A percentile compares a stretch with the other conserved stretches of the same genome.
Evolutionary conservation across 2,888 invertebrate species (phyloP).

Genomic region (Autographa gamma): DNA sequence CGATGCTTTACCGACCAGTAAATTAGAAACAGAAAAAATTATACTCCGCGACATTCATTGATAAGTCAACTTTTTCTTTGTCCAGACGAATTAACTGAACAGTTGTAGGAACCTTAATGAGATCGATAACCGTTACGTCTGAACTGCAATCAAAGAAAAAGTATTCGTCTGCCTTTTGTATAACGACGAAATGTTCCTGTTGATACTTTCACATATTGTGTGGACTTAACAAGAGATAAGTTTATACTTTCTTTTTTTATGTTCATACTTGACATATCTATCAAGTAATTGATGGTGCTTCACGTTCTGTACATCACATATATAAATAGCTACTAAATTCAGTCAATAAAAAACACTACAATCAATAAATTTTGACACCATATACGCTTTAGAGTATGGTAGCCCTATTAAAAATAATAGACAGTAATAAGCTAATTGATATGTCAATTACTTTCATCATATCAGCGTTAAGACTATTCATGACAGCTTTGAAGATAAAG

Average conservation of each 20-base stretch:
- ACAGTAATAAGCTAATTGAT: conserved; percentile 48
- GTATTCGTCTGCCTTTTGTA: conserved; percentile 53
- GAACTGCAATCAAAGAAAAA: conserved; percentile 61
- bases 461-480: conserved; percentile 53
- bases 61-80: conserved; percentile 73
- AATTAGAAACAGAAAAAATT: conserved; percentile 81
- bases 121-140: conserved; percentile 64
- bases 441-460: conserved; percentile 52
- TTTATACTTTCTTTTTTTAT: conserved; percentile 10
- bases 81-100: conserved; percentile 65
- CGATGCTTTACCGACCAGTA: conserved; percentile 77
- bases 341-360: not conserved
- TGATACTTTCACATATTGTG: conserved; percentile 27
- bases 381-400: conserved; percentile 3
- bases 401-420: conserved; percentile 37
- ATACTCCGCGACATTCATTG: conserved; percentile 68
- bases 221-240: conserved; percentile 14
- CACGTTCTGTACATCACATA: not conserved
- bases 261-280: conserved; percentile 1
- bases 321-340: not conserved
- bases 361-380: not conserved
- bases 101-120: conserved; percentile 59
- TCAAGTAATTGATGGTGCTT: not conserved
- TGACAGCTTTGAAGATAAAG: conserved; percentile 50
- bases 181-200: conserved; percentile 30